Evolutionary conservation across 2,888 invertebrate genomes (phyloP), one percentile per base, ranked within the genome.

Genomic region (Drosophila nigricruria): DNA sequence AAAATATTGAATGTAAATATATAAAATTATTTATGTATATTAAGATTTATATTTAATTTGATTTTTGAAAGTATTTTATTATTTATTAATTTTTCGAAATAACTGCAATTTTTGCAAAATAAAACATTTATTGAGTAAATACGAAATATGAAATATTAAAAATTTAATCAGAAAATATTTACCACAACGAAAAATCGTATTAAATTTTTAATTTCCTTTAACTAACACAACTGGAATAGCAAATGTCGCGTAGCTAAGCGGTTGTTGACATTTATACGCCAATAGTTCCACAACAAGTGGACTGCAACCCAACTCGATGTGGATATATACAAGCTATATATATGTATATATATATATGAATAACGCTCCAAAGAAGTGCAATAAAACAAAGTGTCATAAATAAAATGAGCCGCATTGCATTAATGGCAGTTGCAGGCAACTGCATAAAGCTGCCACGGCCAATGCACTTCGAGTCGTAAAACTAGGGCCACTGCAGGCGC

Each of bases 331-430:
- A 50, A 6, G 12, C 18, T 30, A 30, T 47, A 30, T 47, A 47
- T 30, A 30, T 47, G 14, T 27, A 5, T 27, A 0, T 49, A 12
- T 49, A 14, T 30, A 0, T 49, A 6, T 64, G 60, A 69, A 79
- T 73, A 59, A 70, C 63, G 70, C 75, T 74, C 52, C 16, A 47
- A 75, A 76, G 67, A 79, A 85, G 77, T 89, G 82, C 80, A 89
- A 89, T 89, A 90, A 83, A 83, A 82, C 66, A 84, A 66, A 63
- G 71, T 36, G 68, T 69, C 83, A 86, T 83, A 90, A 83, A 83
- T 83, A 90, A 86, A 82, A 73, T 70, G 89, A 84, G 79, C 85
- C 85, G 78, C 89, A 83, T 87, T 89, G 87, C 90, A 90, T 88
- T 85, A 88, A 90, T 89, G 89, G 84, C 89, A 80, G 65, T 79